Percentiles rank a stretch among this genome's conserved stretches.
These are phyloP conservation scores for Terrapene triunguis DNA, from an alignment of 2,113 vertebrate genomes.

Conservation along the genomic window DNA sequence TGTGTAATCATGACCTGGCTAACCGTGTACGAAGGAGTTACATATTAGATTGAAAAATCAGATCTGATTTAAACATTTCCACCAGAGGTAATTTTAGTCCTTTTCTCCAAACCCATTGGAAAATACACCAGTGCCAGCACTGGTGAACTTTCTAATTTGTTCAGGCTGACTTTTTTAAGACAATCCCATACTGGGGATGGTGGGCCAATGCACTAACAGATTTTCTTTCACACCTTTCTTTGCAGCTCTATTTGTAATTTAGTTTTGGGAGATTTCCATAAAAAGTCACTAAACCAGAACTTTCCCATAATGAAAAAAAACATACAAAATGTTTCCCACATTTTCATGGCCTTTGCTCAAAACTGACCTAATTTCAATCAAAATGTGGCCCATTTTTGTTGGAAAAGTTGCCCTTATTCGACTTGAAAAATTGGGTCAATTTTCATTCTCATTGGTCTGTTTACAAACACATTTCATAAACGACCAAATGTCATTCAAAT, in stretches of 20 bases:
- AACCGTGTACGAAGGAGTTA: rapidly evolving
- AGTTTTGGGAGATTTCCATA: constrained; percentile 45
- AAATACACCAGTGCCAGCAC: neutral
- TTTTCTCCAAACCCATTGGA: neutral
- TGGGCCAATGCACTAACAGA: neutral
- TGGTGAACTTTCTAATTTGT: neutral
- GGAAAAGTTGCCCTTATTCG: neutral
- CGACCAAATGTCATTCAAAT: neutral
- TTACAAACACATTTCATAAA: constrained; percentile 33
- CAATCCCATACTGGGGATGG: neutral
- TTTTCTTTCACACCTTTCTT: neutral
- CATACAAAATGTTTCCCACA: constrained; percentile 13
- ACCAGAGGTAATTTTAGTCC: neutral
- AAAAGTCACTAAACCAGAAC: constrained; percentile 33
- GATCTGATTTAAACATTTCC: neutral
- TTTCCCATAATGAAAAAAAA: constrained; percentile 24
- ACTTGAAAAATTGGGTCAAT: constrained; percentile 51
- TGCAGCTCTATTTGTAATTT: constrained; percentile 4
- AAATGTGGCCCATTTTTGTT: neutral
- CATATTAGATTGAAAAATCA: neutral
- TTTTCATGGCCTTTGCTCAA: constrained; percentile 60
- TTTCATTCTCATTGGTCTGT: constrained; percentile 47
- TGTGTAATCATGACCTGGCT: neutral
- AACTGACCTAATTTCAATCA: constrained; percentile 56
- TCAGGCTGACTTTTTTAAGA: neutral